Evolutionary conservation across 2,113 vertebrate genomes (phyloP).

Genomic region (Cyprinodon variegatus): DNA sequence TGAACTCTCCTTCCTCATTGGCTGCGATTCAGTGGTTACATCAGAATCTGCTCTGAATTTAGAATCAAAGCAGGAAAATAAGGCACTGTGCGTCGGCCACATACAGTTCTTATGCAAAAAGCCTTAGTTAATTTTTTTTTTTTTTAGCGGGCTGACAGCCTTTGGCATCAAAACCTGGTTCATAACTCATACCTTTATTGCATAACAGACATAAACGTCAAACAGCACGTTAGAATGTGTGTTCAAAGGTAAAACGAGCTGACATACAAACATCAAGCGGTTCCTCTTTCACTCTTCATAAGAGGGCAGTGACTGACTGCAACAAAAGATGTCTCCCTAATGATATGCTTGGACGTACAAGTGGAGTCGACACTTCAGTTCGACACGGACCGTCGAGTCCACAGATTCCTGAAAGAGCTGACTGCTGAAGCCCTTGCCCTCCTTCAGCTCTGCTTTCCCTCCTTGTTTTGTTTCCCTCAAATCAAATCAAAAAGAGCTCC

Average conservation of each 20-base stretch:
- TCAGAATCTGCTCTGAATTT: constrained; percentile 46
- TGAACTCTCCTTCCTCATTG: constrained; percentile 26
- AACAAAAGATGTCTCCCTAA: constrained; percentile 58
- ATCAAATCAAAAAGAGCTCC: constrained; percentile 49
- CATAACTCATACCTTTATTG: constrained; percentile 17
- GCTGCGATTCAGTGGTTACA: constrained; percentile 53
- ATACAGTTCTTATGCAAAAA: constrained; percentile 22
- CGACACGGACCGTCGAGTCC: constrained; percentile 43
- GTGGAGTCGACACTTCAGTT: constrained; percentile 46
- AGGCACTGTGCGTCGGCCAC: constrained; percentile 31
- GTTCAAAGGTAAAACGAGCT: constrained; percentile 24
- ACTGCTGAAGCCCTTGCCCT: constrained; percentile 42
- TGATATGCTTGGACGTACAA: constrained; percentile 54
- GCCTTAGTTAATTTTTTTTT: neutral
- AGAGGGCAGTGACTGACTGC: constrained; percentile 28
- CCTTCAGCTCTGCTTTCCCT: constrained; percentile 22
- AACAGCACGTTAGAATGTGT: constrained; percentile 18
- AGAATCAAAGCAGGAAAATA: constrained; percentile 23
- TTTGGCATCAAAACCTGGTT: constrained; percentile 13
- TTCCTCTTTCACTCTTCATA: constrained; percentile 13
- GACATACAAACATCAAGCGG: constrained; percentile 15
- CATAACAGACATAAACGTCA: neutral
- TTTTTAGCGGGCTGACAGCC: constrained; percentile 32
- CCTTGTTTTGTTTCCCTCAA: constrained; percentile 39
- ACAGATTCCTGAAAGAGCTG: constrained; percentile 53